These are phyloP conservation scores for Saccostrea cuccullata DNA, from an alignment of 1,140 invertebrate species.

Conservation along the genomic window DNA sequence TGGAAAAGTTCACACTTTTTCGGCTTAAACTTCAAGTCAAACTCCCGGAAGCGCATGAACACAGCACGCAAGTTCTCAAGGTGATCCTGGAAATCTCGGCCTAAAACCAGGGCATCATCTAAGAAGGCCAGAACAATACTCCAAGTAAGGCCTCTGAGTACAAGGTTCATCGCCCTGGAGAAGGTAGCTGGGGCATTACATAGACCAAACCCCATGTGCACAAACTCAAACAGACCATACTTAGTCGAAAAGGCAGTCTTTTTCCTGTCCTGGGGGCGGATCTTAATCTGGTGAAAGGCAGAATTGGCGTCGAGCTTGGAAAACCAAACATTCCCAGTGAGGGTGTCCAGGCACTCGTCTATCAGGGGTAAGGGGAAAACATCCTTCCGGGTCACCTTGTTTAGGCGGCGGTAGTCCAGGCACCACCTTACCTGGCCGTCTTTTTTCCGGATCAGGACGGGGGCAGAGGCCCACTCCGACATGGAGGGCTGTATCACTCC, in stretches of 20 bases:
- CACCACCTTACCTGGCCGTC: background rate
- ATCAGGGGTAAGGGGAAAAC: background rate
- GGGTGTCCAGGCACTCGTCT: background rate
- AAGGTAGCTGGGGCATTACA: constrained; percentile 36
- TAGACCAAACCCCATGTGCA: background rate
- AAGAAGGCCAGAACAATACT: constrained; percentile 27
- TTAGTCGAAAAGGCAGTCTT: too few species aligned
- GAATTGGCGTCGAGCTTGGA: background rate
- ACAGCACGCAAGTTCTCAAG: background rate
- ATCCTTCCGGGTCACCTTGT: background rate
- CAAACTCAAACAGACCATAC: too few species aligned
- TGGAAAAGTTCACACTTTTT: constrained; percentile 66
- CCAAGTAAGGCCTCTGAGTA: constrained; percentile 11
- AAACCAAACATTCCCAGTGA: background rate
- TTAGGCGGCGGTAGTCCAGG: background rate
- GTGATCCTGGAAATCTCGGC: background rate
- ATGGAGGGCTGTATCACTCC: background rate
- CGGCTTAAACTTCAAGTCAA: background rate
- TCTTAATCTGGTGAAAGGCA: too few species aligned
- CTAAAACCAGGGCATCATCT: constrained; percentile 21
- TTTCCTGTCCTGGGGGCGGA: background rate
- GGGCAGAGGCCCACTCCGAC: background rate
- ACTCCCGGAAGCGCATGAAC: background rate
- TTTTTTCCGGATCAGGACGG: background rate
- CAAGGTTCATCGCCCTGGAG: background rate